phyloP scores from a whole-genome alignment of 2,797 vertebrate species.

The Austrolebias charrua region DNA sequence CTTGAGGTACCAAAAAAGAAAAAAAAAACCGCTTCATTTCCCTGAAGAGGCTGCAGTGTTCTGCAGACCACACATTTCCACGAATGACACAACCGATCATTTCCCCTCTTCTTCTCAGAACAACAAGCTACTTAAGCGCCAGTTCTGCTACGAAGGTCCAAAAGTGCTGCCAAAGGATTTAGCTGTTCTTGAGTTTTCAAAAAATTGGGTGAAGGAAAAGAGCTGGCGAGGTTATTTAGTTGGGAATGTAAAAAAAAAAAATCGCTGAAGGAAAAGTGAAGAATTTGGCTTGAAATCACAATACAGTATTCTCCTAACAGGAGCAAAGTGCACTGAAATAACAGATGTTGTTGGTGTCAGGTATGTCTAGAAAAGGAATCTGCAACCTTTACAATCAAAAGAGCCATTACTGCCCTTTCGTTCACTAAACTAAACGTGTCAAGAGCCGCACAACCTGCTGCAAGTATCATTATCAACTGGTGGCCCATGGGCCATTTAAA shows the following conservation, averaged over 20 bases:
- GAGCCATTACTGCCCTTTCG: too few relatives aligned
- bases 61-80: slow-evolving; percentile 45
- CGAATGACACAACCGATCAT: slow-evolving; percentile 34
- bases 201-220: background rate
- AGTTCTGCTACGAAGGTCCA: background rate
- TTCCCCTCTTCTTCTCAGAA: slow-evolving; percentile 65
- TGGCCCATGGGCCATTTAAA: too few relatives aligned
- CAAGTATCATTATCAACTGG: too few relatives aligned
- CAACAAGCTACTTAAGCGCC: slow-evolving; percentile 13
- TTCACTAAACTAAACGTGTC: too few relatives aligned
- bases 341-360: background rate
- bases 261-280: too few relatives aligned
- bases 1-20: slow-evolving; percentile 7
- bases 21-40: slow-evolving; percentile 24
- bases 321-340: background rate
- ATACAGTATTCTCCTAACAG: background rate
- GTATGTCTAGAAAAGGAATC: background rate
- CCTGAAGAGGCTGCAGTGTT: slow-evolving; percentile 28
- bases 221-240: background rate
- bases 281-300: too few relatives aligned
- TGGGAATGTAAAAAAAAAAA: background rate
- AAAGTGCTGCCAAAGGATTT: background rate
- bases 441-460: too few relatives aligned
- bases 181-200: background rate
- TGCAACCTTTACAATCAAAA: too few relatives aligned